Percentiles rank a stretch among this genome's conserved stretches.
phyloP scores from a whole-genome alignment of 2,797 vertebrate species.

The Crypturellus tataupa region DNA sequence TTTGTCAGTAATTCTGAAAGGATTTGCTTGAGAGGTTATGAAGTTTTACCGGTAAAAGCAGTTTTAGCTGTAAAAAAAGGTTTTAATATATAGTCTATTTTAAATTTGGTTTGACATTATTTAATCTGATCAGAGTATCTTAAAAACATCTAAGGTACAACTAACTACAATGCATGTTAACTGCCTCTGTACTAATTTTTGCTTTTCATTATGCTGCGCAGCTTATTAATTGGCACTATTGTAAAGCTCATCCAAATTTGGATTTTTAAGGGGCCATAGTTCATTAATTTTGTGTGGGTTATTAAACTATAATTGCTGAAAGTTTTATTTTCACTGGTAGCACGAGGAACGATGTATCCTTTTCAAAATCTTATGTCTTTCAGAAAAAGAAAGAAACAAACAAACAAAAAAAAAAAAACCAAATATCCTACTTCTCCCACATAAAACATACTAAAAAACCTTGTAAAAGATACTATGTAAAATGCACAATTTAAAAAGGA shows the following conservation, averaged over 20 bases:
- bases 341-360: neutral
- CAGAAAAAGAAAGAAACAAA: neutral
- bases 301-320: neutral
- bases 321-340: neutral
- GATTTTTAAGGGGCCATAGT: neutral
- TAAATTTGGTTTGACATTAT: conserved; percentile 29
- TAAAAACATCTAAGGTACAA: neutral
- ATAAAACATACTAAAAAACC: neutral
- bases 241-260: neutral
- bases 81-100: neutral
- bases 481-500: neutral
- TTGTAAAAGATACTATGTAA: neutral
- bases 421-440: neutral
- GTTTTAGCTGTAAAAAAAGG: neutral
- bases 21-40: neutral
- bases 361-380: conserved; percentile 4
- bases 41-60: neutral
- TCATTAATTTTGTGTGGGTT: neutral
- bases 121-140: neutral
- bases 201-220: neutral
- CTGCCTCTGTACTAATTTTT: neutral
- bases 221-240: neutral
- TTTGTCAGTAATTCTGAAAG: neutral
- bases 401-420: neutral
- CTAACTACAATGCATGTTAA: neutral